Evolutionary conservation across 2,888 invertebrate genomes (phyloP), one percentile per base, ranked within the genome.

Genomic region (Apamea anceps): DNA sequence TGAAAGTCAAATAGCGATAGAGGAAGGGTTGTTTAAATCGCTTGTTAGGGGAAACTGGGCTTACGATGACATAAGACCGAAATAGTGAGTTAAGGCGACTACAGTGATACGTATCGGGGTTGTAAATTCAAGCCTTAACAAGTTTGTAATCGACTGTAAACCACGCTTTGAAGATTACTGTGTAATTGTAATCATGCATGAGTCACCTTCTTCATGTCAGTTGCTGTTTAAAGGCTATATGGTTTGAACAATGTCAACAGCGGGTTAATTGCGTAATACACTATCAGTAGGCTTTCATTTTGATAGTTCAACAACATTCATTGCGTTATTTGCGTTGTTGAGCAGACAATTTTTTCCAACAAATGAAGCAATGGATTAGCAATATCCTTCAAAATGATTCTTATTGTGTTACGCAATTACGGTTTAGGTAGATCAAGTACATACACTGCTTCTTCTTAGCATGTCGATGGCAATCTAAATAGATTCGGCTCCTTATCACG

Each of bases 1-100:
- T 79, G 57, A 79, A 86, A 84, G 68, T 86, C 80, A 84, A 86
- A 86, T 78, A 80, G 68, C 63, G 57, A 48, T 18, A 51, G 25
- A 62, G 62, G 51, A 72, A 74, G 76, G 80, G 45, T 72, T 72
- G 70, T 73, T 76, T 62, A 45, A 80, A 66, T 10, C 60, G 12
- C 18, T 57, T 57, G 67, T 67, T 48, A 60, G 10, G 12, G 42
- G 18, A 48, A 68, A 66, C 72, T 66, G 66, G 65, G 72, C 48
- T 85, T 75, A 72, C 42, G 72, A 57, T 74, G 63, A 79, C 77
- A 67, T 67, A 45, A 62, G 57, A 57, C 63, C 51, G n/a, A 66
- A 54, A 72, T 67, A 63, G 51, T 10, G 66, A 71, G 54, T 70
- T 81, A 78, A 75, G 37, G 71, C 37, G 57, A 45, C 45, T 73